Percentiles rank a stretch among this genome's conserved stretches.
These are phyloP conservation scores for Saccostrea echinata DNA, from an alignment of 1,140 invertebrate species.

Conservation along the genomic window DNA sequence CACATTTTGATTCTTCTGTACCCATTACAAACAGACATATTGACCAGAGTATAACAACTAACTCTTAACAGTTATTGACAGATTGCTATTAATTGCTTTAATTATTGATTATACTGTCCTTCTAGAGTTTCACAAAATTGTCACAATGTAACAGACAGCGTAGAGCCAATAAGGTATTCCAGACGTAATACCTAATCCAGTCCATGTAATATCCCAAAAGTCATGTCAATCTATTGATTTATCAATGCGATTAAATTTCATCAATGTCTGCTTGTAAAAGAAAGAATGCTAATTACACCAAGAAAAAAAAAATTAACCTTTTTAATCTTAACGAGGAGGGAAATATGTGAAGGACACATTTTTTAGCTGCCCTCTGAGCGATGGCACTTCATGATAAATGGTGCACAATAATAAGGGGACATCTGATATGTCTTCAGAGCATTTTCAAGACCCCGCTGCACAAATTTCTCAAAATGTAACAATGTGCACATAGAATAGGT, in stretches of 20 bases:
- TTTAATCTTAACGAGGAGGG: background rate
- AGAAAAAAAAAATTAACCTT: constrained; percentile 8
- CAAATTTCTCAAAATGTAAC: constrained; percentile 3
- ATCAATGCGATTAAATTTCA: constrained; percentile 25
- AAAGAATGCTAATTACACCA: background rate
- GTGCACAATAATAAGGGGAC: constrained; percentile 6
- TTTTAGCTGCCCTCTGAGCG: background rate
- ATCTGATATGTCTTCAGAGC: constrained; percentile 30
- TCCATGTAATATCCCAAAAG: background rate
- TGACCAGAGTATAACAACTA: constrained; percentile 10
- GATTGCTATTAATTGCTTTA: constrained; percentile 35
- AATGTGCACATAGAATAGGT: background rate
- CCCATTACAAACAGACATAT: constrained; percentile 16
- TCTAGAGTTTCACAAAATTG: constrained; percentile 21
- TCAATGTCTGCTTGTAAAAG: constrained; percentile 11
- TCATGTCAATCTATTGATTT: background rate
- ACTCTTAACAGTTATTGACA: constrained; percentile 11
- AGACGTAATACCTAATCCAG: background rate
- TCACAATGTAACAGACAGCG: background rate
- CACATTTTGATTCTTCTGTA: background rate
- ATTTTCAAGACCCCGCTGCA: constrained; percentile 17
- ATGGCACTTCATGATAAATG: constrained; percentile 30
- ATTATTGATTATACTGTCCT: constrained; percentile 26
- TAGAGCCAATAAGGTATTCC: background rate
- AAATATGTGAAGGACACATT: constrained; percentile 24